Conservation (phyloP, 2,888 invertebrate species). For the Eurytoma adleriae region DNA sequence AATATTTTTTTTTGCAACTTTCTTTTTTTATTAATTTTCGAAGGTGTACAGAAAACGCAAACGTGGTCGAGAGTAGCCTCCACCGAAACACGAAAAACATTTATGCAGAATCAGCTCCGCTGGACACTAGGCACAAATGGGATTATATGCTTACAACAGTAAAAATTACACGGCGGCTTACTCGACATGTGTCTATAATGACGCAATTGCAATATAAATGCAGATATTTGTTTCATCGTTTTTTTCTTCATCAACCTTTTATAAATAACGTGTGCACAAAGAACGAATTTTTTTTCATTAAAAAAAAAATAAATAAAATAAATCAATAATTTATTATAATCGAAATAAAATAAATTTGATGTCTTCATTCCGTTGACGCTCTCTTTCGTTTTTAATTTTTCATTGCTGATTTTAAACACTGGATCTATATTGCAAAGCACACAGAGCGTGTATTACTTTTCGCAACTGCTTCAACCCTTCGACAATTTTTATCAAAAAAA, state of each 20-base stretch:
- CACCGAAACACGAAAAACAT: constrained; percentile 29
- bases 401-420: constrained; percentile 9
- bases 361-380: constrained; percentile 7
- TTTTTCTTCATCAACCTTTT: constrained; percentile 13
- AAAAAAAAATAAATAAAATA: not conserved
- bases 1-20: not conserved
- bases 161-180: constrained; percentile 67
- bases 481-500: constrained; percentile 26
- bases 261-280: constrained; percentile 9
- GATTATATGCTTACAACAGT: constrained; percentile 68
- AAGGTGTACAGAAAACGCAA: constrained; percentile 25
- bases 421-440: constrained; percentile 41
- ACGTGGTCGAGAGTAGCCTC: constrained; percentile 1
- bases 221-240: constrained; percentile 24
- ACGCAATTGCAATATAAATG: constrained; percentile 45
- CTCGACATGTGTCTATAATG: constrained; percentile 53
- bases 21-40: not conserved
- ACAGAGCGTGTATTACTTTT: constrained; percentile 21
- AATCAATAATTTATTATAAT: not conserved
- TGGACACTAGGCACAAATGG: constrained; percentile 70
- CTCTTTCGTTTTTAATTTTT: not conserved
- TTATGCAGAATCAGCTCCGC: constrained; percentile 70
- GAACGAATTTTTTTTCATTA: too few relatives aligned
- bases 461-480: constrained; percentile 22
- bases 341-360: constrained; percentile 28